Evolutionary conservation across 2,888 invertebrate genomes (phyloP).

Genomic region (Belgica antarctica): DNA sequence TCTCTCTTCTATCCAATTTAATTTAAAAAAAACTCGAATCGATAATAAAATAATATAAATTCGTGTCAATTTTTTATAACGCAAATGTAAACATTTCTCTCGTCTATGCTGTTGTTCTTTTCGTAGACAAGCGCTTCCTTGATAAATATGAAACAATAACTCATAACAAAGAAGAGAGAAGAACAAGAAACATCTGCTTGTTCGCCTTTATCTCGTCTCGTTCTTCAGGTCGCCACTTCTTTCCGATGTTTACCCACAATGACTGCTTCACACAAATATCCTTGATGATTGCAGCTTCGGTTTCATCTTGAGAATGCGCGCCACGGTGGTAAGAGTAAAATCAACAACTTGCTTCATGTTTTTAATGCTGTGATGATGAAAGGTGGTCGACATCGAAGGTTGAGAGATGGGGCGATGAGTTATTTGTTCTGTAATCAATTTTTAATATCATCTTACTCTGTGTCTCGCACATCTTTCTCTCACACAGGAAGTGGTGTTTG

Average conservation of each 20-base stretch:
- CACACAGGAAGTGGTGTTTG: no score
- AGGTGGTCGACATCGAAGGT: constrained; percentile 32
- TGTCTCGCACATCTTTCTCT: no score
- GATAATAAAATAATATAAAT: neutral
- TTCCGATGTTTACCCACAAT: neutral
- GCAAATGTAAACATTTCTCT: neutral
- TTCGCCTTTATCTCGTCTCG: neutral
- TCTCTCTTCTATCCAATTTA: no score
- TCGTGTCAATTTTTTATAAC: neutral
- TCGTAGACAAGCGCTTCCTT: neutral
- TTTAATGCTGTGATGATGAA: constrained; percentile 25
- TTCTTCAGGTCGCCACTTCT: neutral
- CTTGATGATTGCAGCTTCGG: constrained; percentile 25
- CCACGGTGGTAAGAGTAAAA: neutral
- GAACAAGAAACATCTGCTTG: constrained; percentile 38
- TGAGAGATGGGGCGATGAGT: no score
- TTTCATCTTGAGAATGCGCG: neutral
- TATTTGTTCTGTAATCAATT: constrained; percentile 37
- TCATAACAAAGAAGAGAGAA: constrained; percentile 15
- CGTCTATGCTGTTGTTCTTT: neutral
- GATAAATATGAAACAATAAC: constrained; percentile 43
- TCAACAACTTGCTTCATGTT: constrained; percentile 11
- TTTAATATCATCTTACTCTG: constrained; percentile 30
- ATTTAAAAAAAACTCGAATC: neutral
- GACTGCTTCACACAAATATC: constrained; percentile 30